Conservation (phyloP, 2,113 vertebrate species). For the Euleptes europaea region DNA sequence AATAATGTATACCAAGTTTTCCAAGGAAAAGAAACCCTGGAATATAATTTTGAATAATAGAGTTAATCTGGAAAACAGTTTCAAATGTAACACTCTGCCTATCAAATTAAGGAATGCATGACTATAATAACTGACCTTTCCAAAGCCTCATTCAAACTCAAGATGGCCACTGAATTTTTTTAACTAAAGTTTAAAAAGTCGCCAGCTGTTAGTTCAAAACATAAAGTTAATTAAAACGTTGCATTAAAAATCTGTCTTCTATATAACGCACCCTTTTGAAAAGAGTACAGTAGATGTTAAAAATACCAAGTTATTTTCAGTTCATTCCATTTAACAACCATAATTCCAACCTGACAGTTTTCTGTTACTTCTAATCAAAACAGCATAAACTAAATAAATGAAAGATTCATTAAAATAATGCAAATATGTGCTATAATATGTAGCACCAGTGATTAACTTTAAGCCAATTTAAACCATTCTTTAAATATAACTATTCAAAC, state of each 20-base stretch:
- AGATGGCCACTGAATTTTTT: slow-evolving; percentile 42
- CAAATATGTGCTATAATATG: not conserved
- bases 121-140: not conserved
- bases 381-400: not conserved
- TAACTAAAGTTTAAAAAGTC: slow-evolving; percentile 40
- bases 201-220: slow-evolving; percentile 40
- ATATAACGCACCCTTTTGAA: not conserved
- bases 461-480: not conserved
- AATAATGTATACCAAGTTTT: not conserved
- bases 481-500: not conserved
- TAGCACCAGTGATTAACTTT: not conserved
- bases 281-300: not conserved
- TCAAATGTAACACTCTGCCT: not conserved
- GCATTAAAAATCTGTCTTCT: slow-evolving; percentile 19
- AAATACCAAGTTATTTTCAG: not conserved
- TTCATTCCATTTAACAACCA: not conserved
- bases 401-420: no score
- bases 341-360: not conserved
- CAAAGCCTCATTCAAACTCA: not conserved
- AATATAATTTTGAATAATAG: slow-evolving; percentile 25
- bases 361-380: not conserved
- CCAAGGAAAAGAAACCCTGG: not conserved
- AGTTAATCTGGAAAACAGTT: slow-evolving; percentile 14
- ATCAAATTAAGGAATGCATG: not conserved
- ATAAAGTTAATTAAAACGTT: slow-evolving; percentile 32